Percentiles rank a stretch among this genome's conserved stretches.
These are phyloP conservation scores for Lamellibrachia luymesi DNA, from an alignment of 1,140 invertebrate species.

Conservation along the genomic window DNA sequence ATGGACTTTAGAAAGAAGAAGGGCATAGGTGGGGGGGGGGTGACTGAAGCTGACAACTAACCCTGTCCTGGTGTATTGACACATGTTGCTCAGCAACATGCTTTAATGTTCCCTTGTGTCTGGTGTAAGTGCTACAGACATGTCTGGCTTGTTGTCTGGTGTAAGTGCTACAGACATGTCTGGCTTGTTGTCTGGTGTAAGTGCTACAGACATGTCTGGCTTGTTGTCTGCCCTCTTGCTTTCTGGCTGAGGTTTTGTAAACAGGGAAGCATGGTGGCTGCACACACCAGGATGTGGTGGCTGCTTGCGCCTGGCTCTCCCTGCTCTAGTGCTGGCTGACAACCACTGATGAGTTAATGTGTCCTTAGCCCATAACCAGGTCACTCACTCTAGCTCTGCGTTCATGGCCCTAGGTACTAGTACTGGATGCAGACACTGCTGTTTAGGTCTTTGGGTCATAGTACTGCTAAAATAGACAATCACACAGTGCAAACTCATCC, in stretches of 20 bases:
- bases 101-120: not conserved
- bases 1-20: too few species aligned
- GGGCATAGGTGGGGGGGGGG: too few species aligned
- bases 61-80: too few species aligned
- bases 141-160: not conserved
- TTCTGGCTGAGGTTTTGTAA: not conserved
- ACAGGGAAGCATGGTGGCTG: not conserved
- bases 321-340: slow-evolving; percentile 2
- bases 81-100: too few species aligned
- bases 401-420: not conserved
- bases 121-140: not conserved
- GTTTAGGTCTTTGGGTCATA: not conserved
- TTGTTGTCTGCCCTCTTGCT: not conserved
- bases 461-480: not conserved
- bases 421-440: not conserved
- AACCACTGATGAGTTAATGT: not conserved
- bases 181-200: too few species aligned
- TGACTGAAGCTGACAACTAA: too few species aligned
- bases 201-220: not conserved
- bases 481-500: not conserved
- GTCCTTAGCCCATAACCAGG: not conserved
- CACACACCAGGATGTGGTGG: not conserved
- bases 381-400: not conserved
- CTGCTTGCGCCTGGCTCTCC: not conserved
- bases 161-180: too few species aligned